A percentile compares a stretch with the other conserved stretches of the same genome.
These are phyloP conservation scores for Hippocampus barbouri DNA, from an alignment of 2,113 vertebrate species.

Conservation along the genomic window DNA sequence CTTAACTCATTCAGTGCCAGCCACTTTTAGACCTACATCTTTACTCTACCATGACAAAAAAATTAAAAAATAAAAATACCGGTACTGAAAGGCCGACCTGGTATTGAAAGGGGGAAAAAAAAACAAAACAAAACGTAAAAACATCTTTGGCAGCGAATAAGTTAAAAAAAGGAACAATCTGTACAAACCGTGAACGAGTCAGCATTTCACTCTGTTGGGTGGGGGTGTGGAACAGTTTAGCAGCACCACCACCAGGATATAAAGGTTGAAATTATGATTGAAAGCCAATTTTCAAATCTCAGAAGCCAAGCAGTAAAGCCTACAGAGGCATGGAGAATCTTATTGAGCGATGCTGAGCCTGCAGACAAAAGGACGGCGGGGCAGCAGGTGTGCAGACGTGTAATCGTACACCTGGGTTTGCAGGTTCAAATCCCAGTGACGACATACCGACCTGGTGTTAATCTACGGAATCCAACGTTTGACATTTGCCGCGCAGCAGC, in stretches of 20 bases:
- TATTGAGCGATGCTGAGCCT: neutral
- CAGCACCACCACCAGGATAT: neutral
- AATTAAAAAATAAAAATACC: no score
- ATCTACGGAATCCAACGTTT: conserved; percentile 28
- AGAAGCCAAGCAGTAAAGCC: neutral
- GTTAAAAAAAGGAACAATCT: no score
- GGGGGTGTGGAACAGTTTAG: neutral
- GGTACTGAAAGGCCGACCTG: no score
- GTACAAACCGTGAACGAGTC: neutral
- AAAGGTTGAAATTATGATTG: neutral
- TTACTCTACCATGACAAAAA: no score
- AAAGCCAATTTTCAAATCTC: neutral
- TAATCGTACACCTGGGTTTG: conserved; percentile 28
- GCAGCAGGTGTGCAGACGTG: conserved; percentile 28
- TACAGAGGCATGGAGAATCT: neutral
- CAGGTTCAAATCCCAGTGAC: conserved; percentile 35
- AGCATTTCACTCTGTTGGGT: neutral
- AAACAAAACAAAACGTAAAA: no score
- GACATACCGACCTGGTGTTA: conserved; percentile 31
- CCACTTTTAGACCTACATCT: no score
- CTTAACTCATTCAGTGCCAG: no score
- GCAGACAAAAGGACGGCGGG: conserved; percentile 10
- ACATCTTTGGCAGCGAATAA: no score
- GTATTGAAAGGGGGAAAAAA: no score
- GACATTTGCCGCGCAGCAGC: conserved; percentile 34